Evolutionary conservation across 2,113 vertebrate species (phyloP).

Genomic region (human): GRCh38 chr14:31992001-31992500

Average conservation of each 20-base stretch:
- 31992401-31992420: not conserved
- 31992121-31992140: not conserved
- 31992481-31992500: not conserved
- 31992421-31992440: not conserved
- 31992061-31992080: not conserved
- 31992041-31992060: not conserved
- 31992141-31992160: constrained; percentile 34
- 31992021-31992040: not conserved
- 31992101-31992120: not conserved
- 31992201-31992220: constrained; percentile 37
- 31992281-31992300: constrained; percentile 46
- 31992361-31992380: not conserved
- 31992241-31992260: constrained; percentile 49
- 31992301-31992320: constrained; percentile 63
- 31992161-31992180: constrained; percentile 38
- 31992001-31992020: not conserved
- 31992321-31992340: constrained; percentile 32
- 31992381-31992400: not conserved
- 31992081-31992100: not conserved
- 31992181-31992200: constrained; percentile 64
- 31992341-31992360: constrained; percentile 44
- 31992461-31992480: not conserved
- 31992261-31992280: constrained; percentile 68
- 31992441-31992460: not conserved
- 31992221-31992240: constrained; percentile 57